A percentile compares a stretch with the other conserved stretches of the same genome.
phyloP scores from a whole-genome alignment of 2,113 vertebrate genomes.

The Emydocephalus ijimae region DNA sequence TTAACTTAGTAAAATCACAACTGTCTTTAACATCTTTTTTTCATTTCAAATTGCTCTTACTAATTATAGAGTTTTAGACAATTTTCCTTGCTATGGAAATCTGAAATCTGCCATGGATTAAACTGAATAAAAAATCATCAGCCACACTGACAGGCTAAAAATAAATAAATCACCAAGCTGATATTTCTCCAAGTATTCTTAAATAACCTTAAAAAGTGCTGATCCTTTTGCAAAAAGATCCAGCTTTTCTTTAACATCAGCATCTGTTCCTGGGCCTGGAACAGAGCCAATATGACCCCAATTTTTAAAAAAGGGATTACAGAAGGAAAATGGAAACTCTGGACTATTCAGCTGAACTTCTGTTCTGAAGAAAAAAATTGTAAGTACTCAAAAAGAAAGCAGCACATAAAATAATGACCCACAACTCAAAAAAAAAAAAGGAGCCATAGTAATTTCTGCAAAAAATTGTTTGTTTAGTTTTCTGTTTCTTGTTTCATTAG shows the following conservation, averaged over 20 bases:
- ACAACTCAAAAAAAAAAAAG: not conserved
- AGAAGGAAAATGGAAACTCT: not conserved
- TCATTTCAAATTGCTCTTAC: not conserved
- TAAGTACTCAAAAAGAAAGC: not conserved
- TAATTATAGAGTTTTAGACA: not conserved
- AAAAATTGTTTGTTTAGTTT: not conserved
- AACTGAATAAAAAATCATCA: not conserved
- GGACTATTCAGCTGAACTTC: not conserved
- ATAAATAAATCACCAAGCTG: not conserved
- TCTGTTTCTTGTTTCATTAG: not conserved
- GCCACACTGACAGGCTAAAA: not conserved
- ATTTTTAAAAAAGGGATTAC: not conserved
- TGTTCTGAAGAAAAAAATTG: not conserved
- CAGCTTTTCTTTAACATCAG: not conserved
- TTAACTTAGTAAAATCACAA: not conserved
- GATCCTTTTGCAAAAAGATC: not conserved
- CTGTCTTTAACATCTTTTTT: not conserved
- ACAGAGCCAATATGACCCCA: not conserved
- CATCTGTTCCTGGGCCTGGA: not conserved
- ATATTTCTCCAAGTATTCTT: not conserved
- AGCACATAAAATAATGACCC: not conserved
- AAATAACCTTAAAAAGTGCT: not conserved
- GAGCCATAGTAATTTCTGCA: not conserved
- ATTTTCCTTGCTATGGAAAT: not conserved
- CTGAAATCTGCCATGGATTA: not conserved